Base-by-base conservation (phyloP, 2,888 invertebrate species). In the Leptopterna dolabrata region DNA sequence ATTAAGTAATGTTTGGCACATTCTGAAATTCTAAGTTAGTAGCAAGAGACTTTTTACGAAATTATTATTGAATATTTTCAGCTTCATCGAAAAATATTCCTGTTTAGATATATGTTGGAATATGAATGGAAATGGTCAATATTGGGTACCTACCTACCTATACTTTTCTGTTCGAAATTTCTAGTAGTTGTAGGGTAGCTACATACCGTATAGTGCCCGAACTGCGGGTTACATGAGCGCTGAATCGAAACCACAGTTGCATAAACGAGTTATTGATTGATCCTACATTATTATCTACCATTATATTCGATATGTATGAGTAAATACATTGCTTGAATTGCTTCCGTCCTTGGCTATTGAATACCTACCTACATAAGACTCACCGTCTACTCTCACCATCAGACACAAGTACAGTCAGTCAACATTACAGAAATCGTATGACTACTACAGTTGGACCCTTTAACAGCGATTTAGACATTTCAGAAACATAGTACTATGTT, bases 321-420 rank as follows among this genome's bases (percentile, higher is more conserved):
- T 78, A 45, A 45, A 45, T n/a, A n/a, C n/a, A 71, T 45, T 45
- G 27, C 7, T 30, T 78, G 45, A 24, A 78, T 24, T n/a, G 19
- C 45, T 76, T 41, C 45, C 78, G 45, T 78, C 43, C 78, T 78
- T 78, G 78, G 27, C 78, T 78, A 73, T 36, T 36, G 36, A 41
- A 4, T 55, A n/a, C 19, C 2, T 55, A 11, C n/a, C 19, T n/a
- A 71, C 71, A 71, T 36, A 29, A 55, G 14, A 76, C 76, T 16
- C 27, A 45, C 16, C 41, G 27, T 45, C 43, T 45, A 45, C 78
- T 78, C 27, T 78, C 78, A 78, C 78, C 45, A 78, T 41, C 43
- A 45, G 78, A 78, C 78, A 78, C 78, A 19, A 63, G 47, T 47
- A 47, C 41, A 76, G 36, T 73, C 73, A 73, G 16, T 73, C 9